A percentile compares a stretch with the other conserved stretches of the same genome.
phyloP scores from a whole-genome alignment of 2,797 vertebrate species.

The Urosaurus nigricauda region DNA sequence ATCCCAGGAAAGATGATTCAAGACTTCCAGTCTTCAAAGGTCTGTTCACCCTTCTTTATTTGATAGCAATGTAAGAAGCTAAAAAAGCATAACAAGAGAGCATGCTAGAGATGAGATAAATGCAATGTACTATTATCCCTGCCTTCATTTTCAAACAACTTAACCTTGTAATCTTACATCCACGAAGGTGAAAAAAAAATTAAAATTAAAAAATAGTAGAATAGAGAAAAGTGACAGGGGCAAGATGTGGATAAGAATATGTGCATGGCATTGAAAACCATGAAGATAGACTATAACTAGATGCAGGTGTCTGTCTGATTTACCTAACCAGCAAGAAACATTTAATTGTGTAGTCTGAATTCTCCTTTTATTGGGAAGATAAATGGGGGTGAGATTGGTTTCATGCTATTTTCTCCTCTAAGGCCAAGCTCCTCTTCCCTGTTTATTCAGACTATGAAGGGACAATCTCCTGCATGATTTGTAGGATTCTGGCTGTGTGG shows the following conservation, averaged over 20 bases:
- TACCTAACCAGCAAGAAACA: not conserved
- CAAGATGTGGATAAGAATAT: not conserved
- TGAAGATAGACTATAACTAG: not conserved
- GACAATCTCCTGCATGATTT: not conserved
- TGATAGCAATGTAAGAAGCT: slow-evolving; percentile 42
- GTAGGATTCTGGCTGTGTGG: not conserved
- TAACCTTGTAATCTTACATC: not conserved
- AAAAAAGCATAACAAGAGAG: slow-evolving; percentile 34
- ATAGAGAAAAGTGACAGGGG: not conserved
- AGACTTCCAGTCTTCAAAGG: slow-evolving; percentile 66
- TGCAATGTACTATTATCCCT: slow-evolving; percentile 20
- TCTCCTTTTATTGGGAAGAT: not conserved
- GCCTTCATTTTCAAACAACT: slow-evolving; percentile 25
- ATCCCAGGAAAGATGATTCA: slow-evolving; percentile 80
- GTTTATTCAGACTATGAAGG: not conserved
- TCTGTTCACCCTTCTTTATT: slow-evolving; percentile 46
- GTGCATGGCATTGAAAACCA: not conserved
- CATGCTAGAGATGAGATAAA: slow-evolving; percentile 34
- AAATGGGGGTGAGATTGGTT: not conserved
- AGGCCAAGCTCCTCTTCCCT: not conserved
- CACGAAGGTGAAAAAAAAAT: not conserved
- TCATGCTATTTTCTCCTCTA: not conserved
- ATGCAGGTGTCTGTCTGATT: not conserved
- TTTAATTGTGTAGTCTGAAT: not conserved
- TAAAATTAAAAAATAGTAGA: no score